Evolutionary conservation across 2,797 vertebrate species (phyloP).

Genomic region (Cephalopachus bancanus): DNA sequence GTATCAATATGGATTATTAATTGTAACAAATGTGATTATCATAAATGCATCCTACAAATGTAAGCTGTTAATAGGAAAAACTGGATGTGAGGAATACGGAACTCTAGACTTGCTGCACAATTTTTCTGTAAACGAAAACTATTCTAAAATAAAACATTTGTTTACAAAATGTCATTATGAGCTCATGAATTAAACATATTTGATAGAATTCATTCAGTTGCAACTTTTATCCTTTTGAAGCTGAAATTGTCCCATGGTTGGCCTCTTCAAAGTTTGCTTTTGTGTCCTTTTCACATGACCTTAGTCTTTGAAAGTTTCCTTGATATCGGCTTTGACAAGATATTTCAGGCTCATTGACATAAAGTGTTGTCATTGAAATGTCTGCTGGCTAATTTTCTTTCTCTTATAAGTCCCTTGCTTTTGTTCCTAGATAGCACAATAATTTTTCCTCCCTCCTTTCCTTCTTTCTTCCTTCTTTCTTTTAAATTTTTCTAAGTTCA

Average conservation of each 20-base stretch:
- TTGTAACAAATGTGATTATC: background rate
- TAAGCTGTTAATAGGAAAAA: background rate
- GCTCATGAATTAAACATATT: background rate
- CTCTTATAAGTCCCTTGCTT: background rate
- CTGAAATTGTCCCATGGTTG: background rate
- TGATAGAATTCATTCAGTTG: background rate
- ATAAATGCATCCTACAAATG: background rate
- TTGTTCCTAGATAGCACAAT: background rate
- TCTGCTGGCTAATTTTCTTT: background rate
- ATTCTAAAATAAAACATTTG: background rate
- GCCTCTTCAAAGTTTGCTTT: background rate
- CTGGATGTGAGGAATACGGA: background rate
- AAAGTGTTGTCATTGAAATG: background rate
- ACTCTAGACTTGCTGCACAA: background rate
- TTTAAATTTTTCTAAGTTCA: background rate
- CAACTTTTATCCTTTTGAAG: background rate
- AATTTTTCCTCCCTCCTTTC: background rate
- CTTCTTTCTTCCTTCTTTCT: background rate
- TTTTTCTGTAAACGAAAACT: conserved; percentile 30
- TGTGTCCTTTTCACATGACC: background rate
- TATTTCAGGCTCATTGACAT: background rate
- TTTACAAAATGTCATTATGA: conserved; percentile 22
- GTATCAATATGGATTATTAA: background rate
- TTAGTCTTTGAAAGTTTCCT: background rate
- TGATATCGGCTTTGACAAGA: background rate